These are phyloP conservation scores for Lasioglossum marginatum DNA, from an alignment of 2,888 invertebrate genomes.

Conservation along the genomic window DNA sequence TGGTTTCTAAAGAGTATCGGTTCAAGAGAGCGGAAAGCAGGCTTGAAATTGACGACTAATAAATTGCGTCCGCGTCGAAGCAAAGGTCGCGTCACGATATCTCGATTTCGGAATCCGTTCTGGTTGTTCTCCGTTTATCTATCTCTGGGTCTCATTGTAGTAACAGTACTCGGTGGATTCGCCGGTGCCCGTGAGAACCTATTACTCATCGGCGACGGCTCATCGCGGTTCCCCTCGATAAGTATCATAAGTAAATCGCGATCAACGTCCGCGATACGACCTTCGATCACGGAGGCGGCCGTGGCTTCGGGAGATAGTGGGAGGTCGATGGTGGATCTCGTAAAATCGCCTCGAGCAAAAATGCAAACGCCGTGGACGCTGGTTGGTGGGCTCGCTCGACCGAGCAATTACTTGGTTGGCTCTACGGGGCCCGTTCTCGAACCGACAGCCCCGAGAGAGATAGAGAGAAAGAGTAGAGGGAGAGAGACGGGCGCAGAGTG, in stretches of 20 bases:
- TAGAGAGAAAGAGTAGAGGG: slow-evolving; percentile 5
- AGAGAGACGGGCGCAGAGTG: slow-evolving; percentile 12
- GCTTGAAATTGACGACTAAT: slow-evolving; percentile 19
- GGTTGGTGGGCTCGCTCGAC: slow-evolving; percentile 55
- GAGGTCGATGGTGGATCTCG: slow-evolving; percentile 59
- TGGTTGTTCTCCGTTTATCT: neutral
- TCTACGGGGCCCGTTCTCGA: slow-evolving; percentile 58
- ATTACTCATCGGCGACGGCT: slow-evolving; percentile 56
- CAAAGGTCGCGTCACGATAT: slow-evolving; percentile 36
- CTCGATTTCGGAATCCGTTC: slow-evolving; percentile 38
- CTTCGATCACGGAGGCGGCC: slow-evolving; percentile 60
- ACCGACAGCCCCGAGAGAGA: slow-evolving; percentile 19
- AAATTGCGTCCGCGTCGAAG: slow-evolving; percentile 26
- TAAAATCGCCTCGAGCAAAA: slow-evolving; percentile 68
- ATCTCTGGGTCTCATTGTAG: neutral
- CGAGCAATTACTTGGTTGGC: slow-evolving; percentile 76
- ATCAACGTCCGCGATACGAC: slow-evolving; percentile 67
- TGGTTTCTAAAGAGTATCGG: neutral
- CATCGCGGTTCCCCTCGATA: slow-evolving; percentile 53
- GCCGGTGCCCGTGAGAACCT: slow-evolving; percentile 52
- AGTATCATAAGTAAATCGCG: slow-evolving; percentile 78
- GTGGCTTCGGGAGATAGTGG: slow-evolving; percentile 33
- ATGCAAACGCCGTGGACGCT: slow-evolving; percentile 61
- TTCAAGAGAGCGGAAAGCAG: neutral
- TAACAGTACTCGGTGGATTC: slow-evolving; percentile 53